phyloP scores from a whole-genome alignment of 2,797 vertebrate genomes.

The Microhierax caerulescens region DNA sequence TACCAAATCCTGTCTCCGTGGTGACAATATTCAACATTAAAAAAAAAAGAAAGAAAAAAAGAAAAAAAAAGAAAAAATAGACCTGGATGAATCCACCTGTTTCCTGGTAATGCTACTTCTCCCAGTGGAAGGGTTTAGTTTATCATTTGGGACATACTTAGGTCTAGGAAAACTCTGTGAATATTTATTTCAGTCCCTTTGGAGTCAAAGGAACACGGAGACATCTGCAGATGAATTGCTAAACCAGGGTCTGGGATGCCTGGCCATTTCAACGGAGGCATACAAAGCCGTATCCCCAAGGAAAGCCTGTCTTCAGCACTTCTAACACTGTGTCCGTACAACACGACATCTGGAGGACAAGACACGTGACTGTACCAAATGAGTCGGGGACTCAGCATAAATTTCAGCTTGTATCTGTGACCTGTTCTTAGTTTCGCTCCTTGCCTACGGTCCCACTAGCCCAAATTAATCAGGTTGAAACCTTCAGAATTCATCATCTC shows the following conservation, averaged over 20 bases:
- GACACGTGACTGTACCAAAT: too few species aligned
- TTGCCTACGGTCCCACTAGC: neutral
- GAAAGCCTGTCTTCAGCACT: neutral
- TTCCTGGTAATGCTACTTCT: neutral
- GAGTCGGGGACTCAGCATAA: neutral
- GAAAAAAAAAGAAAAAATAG: neutral
- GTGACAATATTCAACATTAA: neutral
- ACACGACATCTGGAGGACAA: neutral
- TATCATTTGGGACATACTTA: too few species aligned
- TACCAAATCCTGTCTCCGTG: neutral
- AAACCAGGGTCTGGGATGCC: neutral
- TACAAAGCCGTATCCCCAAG: neutral
- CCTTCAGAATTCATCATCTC: neutral
- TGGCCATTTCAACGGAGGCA: neutral
- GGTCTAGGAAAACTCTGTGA: neutral
- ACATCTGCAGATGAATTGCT: neutral
- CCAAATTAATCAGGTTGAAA: accelerated
- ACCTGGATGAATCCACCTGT: neutral
- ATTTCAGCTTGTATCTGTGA: neutral
- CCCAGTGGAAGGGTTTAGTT: neutral
- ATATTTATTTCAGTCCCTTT: neutral
- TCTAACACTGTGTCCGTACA: neutral
- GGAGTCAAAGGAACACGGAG: neutral
- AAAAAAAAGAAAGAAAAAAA: neutral
- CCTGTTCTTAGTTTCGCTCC: neutral